A percentile compares a stretch with the other conserved stretches of the same genome.
phyloP scores from a whole-genome alignment of 2,797 vertebrate species.

The Neosalanx taihuensis region DNA sequence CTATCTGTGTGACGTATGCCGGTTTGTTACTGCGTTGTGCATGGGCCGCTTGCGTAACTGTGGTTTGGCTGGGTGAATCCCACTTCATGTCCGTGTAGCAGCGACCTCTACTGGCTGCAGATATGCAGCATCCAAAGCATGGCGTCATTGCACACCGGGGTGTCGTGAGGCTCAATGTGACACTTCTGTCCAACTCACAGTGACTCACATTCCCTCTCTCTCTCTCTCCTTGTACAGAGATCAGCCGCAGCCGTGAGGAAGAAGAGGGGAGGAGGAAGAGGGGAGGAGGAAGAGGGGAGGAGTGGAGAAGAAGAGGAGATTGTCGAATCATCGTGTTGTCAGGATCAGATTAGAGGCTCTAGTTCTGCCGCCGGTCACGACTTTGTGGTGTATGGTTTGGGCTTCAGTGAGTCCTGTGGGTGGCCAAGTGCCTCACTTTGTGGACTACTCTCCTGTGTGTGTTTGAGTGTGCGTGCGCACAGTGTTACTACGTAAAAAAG shows the following conservation, averaged over 20 bases:
- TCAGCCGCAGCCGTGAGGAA: constrained; percentile 18
- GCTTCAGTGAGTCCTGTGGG: no score
- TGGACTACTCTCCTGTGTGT: background rate
- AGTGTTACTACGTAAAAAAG: background rate
- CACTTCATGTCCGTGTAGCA: background rate
- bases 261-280: constrained; percentile 5
- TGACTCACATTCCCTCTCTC: background rate
- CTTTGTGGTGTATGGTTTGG: background rate
- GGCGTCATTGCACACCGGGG: background rate
- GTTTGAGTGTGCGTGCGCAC: background rate
- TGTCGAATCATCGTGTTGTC: constrained; percentile 2
- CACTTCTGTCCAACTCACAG: background rate
- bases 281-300: background rate
- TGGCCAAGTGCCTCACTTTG: background rate
- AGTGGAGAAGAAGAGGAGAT: constrained; percentile 3
- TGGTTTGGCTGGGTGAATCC: background rate
- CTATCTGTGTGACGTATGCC: background rate
- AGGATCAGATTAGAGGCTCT: background rate
- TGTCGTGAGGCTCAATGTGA: constrained; percentile 2
- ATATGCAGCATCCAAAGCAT: background rate
- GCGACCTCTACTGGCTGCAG: constrained; percentile 16
- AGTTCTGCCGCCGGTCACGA: background rate
- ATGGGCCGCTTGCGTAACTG: background rate
- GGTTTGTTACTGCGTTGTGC: background rate
- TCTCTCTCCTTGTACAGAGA: constrained; percentile 25